These are phyloP conservation scores for Pangasianodon gigas DNA, from an alignment of 2,113 vertebrate genomes.

Conservation along the genomic window DNA sequence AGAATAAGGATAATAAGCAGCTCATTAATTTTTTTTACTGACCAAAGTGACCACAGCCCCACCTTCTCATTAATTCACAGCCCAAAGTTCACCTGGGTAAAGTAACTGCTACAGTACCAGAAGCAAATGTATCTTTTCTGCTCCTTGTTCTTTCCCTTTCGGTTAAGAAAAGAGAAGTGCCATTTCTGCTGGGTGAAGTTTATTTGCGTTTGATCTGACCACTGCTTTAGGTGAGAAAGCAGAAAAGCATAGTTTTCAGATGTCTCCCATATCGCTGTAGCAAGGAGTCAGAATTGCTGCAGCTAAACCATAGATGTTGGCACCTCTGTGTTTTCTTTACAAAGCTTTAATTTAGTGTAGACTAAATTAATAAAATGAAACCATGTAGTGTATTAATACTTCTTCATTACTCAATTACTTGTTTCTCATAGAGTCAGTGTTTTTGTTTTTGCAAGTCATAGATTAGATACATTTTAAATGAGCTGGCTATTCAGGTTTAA, in stretches of 20 bases:
- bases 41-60: not conserved
- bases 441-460: not conserved
- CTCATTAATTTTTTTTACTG: not conserved
- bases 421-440: not conserved
- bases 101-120: not conserved
- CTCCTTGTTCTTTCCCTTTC: not conserved
- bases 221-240: not conserved
- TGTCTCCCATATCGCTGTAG: not conserved
- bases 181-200: not conserved
- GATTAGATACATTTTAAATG: not conserved
- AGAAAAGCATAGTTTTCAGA: not conserved
- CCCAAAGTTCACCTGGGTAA: not conserved
- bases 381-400: not conserved
- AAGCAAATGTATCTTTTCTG: not conserved
- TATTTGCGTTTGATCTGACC: not conserved
- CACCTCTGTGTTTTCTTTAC: not conserved
- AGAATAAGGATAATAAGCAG: not conserved
- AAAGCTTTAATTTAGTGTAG: not conserved
- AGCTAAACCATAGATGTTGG: not conserved
- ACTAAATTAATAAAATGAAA: not conserved
- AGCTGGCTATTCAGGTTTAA: not conserved
- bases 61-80: not conserved
- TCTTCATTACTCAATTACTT: not conserved
- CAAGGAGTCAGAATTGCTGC: not conserved
- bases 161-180: not conserved